phyloP scores from a whole-genome alignment of 2,797 vertebrate species.

The Pangasius mekongensis region DNA sequence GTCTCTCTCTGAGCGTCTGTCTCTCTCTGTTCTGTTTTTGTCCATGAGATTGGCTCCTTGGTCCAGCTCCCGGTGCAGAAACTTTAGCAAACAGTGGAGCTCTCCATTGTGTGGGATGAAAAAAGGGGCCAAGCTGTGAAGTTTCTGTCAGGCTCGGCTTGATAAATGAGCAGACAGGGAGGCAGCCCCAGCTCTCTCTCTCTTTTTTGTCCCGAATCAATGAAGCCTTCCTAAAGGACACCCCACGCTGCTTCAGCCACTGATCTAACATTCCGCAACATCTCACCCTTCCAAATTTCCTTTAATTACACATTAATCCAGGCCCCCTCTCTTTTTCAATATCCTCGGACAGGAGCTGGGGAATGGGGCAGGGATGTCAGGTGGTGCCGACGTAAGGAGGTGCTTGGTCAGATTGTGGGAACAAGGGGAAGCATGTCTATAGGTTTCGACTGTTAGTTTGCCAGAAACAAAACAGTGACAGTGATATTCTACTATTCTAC shows the following conservation, averaged over 20 bases:
- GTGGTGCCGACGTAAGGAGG: conserved; percentile 70
- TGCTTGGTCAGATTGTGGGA: conserved; percentile 83
- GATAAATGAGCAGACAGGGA: conserved; percentile 99
- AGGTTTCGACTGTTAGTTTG: conserved; percentile 71
- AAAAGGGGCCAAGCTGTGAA: conserved; percentile 90
- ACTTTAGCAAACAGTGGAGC: conserved; percentile 95
- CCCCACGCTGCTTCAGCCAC: conserved; percentile 99
- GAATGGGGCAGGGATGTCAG: conserved; percentile 68
- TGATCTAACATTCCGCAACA: conserved; percentile 99
- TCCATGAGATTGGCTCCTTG: conserved; percentile 76
- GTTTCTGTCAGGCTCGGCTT: conserved; percentile 93
- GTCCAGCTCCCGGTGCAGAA: conserved; percentile 91
- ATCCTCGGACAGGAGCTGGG: conserved; percentile 85
- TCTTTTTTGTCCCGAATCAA: conserved; percentile 96
- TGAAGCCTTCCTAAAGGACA: conserved; percentile 99
- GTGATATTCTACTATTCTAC: background rate
- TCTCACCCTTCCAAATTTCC: conserved; percentile 98
- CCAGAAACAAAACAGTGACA: conserved; percentile 22
- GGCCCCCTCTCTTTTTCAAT: conserved; percentile 97
- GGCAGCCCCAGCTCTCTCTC: conserved; percentile 88
- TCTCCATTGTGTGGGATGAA: conserved; percentile 91
- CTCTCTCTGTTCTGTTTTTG: conserved; percentile 53
- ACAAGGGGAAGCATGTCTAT: conserved; percentile 73
- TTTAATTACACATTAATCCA: conserved; percentile 99
- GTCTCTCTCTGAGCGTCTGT: conserved; percentile 67